phyloP scores from a whole-genome alignment of 2,888 invertebrate genomes.

The Pheosia tremula region DNA sequence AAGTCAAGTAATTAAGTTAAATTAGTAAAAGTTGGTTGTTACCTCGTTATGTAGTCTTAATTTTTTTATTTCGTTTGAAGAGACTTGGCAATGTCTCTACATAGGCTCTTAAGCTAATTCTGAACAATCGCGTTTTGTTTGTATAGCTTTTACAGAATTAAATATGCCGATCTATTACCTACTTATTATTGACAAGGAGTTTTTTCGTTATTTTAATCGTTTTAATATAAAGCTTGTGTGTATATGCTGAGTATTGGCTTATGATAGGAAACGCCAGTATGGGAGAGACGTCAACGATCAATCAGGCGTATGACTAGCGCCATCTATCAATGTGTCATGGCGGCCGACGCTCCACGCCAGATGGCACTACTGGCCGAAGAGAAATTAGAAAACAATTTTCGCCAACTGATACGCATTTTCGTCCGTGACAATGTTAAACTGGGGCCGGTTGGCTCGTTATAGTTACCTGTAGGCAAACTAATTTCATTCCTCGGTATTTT shows the following conservation, averaged over 20 bases:
- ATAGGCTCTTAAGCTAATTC: background rate
- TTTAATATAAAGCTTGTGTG: background rate
- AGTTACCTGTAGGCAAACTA: no score
- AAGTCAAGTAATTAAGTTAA: background rate
- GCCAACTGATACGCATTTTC: slow-evolving; percentile 45
- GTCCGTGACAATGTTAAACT: background rate
- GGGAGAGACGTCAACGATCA: slow-evolving; percentile 74
- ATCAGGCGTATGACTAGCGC: slow-evolving; percentile 73
- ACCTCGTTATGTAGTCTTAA: background rate
- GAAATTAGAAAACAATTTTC: slow-evolving; percentile 79
- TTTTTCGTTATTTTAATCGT: no score
- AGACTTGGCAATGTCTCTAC: background rate
- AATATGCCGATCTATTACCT: background rate
- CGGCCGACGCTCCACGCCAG: slow-evolving; percentile 64
- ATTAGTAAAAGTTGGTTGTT: background rate
- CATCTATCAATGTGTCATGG: slow-evolving; percentile 80
- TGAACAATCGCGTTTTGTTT: background rate
- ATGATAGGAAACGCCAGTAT: slow-evolving; percentile 46
- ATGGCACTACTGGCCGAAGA: slow-evolving; percentile 72
- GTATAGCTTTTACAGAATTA: background rate
- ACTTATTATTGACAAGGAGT: background rate
- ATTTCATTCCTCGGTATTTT: no score
- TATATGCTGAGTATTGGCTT: slow-evolving; percentile 17
- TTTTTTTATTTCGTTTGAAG: slow-evolving; percentile 2
- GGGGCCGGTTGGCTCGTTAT: no score